These are phyloP conservation scores for Hydrolagus colliei DNA, from an alignment of 2,797 vertebrate genomes.

Conservation along the genomic window DNA sequence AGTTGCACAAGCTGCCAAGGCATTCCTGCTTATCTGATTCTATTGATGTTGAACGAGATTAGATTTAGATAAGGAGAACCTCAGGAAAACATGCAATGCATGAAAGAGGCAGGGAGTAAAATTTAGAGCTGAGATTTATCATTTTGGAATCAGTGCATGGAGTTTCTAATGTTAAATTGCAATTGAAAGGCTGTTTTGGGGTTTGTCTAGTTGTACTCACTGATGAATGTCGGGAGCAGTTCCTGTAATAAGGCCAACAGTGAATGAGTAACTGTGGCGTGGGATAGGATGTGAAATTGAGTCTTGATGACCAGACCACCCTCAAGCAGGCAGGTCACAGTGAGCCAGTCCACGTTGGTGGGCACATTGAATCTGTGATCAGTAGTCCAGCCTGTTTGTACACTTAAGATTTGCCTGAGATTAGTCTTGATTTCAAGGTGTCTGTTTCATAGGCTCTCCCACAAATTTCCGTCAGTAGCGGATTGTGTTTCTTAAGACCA, in stretches of 20 bases:
- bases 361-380: constrained; percentile 38
- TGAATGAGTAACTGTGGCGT: constrained; percentile 41
- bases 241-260: constrained; percentile 54
- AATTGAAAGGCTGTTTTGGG: too few relatives aligned
- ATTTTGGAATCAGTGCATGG: too few relatives aligned
- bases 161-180: too few relatives aligned
- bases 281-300: constrained; percentile 41
- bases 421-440: constrained; percentile 51
- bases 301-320: constrained; percentile 41
- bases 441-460: constrained; percentile 42
- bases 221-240: constrained; percentile 44
- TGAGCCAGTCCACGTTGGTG: constrained; percentile 39
- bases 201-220: constrained; percentile 21
- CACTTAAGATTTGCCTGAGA: constrained; percentile 42
- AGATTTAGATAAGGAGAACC: too few relatives aligned
- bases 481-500: constrained; percentile 70
- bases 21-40: neutral
- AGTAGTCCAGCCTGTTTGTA: constrained; percentile 26
- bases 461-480: constrained; percentile 61
- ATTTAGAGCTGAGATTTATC: too few relatives aligned
- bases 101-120: too few relatives aligned
- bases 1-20: neutral
- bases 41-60: too few relatives aligned
- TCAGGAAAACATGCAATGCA: too few relatives aligned
- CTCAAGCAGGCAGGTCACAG: constrained; percentile 38